phyloP scores from a whole-genome alignment of 2,888 invertebrate genomes.

The Nebria brevicollis region DNA sequence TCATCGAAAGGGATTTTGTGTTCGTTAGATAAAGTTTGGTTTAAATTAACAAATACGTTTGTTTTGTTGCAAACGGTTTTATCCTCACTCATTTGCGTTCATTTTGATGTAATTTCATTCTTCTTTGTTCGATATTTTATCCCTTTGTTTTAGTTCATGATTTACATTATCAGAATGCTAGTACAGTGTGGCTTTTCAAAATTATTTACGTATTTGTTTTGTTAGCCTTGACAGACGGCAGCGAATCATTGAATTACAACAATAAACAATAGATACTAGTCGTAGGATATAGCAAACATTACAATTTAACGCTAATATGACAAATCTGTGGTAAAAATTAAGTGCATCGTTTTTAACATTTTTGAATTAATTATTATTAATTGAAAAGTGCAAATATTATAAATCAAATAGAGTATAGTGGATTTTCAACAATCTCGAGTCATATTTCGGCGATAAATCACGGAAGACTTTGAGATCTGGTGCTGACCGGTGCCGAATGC shows the following conservation, averaged over 20 bases:
- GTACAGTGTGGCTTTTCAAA: no score
- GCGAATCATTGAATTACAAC: no score
- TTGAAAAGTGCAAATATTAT: constrained; percentile 11
- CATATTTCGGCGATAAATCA: constrained; percentile 17
- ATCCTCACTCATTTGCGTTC: not conserved
- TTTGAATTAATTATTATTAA: not conserved
- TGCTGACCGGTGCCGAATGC: constrained; percentile 20
- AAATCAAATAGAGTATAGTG: constrained; percentile 5
- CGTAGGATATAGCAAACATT: no score
- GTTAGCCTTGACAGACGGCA: no score
- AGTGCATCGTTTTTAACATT: no score
- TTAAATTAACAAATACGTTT: constrained; percentile 41
- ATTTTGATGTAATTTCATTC: not conserved
- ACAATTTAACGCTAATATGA: no score
- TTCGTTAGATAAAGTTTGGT: constrained; percentile 44
- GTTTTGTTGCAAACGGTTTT: constrained; percentile 22
- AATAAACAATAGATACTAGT: no score
- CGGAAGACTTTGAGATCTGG: not conserved
- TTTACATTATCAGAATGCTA: not conserved
- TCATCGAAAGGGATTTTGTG: constrained; percentile 44
- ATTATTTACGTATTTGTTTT: no score
- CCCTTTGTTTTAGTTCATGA: not conserved
- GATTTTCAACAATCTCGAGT: constrained; percentile 3
- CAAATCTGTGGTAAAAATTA: no score
- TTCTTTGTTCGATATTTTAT: not conserved